These are phyloP conservation scores for Andrena camellia DNA, from an alignment of 2,888 invertebrate species.

Conservation along the genomic window DNA sequence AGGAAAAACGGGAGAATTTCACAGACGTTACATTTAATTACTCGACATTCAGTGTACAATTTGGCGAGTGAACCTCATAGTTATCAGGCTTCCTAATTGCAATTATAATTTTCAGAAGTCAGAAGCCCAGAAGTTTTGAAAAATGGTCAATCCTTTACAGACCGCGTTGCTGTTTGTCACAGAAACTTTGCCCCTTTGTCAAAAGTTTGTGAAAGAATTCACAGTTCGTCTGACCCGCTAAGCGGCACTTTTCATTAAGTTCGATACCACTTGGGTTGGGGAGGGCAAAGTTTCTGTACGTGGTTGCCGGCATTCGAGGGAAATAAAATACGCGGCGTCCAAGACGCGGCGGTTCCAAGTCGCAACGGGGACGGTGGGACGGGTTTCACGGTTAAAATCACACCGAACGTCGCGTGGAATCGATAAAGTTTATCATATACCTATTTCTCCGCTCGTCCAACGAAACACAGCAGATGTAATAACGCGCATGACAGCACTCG, in stretches of 20 bases:
- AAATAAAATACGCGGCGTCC: neutral
- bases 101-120: neutral
- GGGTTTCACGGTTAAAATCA: conserved; percentile 42
- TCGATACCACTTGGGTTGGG: neutral
- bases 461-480: conserved; percentile 54
- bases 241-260: neutral
- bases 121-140: neutral
- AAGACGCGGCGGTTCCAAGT: neutral
- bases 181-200: neutral
- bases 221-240: neutral
- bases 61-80: neutral
- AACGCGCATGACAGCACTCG: conserved; percentile 58
- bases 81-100: neutral
- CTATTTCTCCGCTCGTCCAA: conserved; percentile 36
- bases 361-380: neutral
- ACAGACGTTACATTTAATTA: neutral
- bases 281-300: neutral
- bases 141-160: neutral
- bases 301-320: neutral
- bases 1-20: neutral
- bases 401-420: conserved; percentile 21
- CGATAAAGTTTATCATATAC: conserved; percentile 54
- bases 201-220: neutral
- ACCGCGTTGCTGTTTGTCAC: neutral
- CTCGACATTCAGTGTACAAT: neutral